These are phyloP conservation scores for Oceanodroma leucorhoa DNA, from an alignment of 2,797 vertebrate genomes.

Conservation along the genomic window DNA sequence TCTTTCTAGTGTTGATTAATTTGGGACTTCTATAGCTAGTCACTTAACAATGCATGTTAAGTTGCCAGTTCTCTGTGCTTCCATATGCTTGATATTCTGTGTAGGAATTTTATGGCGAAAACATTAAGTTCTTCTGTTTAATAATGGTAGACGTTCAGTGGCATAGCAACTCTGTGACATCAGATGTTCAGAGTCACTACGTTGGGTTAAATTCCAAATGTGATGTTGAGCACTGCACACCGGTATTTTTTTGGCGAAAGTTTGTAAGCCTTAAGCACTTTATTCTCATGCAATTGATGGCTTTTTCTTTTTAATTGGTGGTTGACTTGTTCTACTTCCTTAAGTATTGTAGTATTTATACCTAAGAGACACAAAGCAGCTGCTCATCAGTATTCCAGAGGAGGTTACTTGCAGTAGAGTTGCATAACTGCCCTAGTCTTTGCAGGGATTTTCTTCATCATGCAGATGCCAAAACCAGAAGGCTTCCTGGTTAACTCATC, in stretches of 20 bases:
- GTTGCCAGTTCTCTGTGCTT: neutral
- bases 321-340: constrained; percentile 39
- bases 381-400: constrained; percentile 86
- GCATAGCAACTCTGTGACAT: neutral
- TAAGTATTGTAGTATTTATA: constrained; percentile 47
- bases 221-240: neutral
- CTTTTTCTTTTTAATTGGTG: constrained; percentile 15
- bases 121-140: neutral
- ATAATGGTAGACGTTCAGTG: neutral
- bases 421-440: constrained; percentile 87
- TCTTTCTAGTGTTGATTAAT: neutral
- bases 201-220: neutral
- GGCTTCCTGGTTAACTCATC: constrained; percentile 42
- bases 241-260: neutral
- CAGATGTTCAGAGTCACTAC: neutral
- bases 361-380: constrained; percentile 54
- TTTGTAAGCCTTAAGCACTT: constrained; percentile 8
- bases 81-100: neutral
- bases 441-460: constrained; percentile 56
- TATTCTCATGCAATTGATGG: constrained; percentile 4
- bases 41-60: neutral
- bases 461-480: constrained; percentile 33
- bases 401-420: constrained; percentile 85
- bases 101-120: neutral
- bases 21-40: neutral